Percentiles rank a stretch among this genome's conserved stretches.
phyloP scores from a whole-genome alignment of 92 coral and sea anemone species.

The Siderastrea radians region DNA sequence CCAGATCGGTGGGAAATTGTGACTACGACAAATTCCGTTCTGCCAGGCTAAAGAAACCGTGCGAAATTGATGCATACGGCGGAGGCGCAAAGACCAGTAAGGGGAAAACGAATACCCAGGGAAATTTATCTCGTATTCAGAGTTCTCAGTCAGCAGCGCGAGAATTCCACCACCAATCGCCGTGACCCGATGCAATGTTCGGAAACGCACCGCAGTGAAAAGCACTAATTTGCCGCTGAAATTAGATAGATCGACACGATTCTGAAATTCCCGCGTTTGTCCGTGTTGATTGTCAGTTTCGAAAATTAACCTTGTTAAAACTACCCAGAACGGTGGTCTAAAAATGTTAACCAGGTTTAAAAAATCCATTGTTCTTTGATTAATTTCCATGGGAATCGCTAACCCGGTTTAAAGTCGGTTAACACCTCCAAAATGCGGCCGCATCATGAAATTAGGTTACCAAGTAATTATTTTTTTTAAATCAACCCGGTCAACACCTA shows the following conservation, averaged over 20 bases:
- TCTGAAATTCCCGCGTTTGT: background rate
- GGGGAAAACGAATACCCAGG: background rate
- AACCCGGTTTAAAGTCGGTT: slow-evolving; percentile 10
- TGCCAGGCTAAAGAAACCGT: background rate
- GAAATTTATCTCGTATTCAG: too few relatives aligned
- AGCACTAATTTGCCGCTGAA: background rate
- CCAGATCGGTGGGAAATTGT: background rate
- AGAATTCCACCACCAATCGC: too few relatives aligned
- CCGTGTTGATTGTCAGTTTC: slow-evolving; percentile 11
- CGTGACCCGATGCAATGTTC: background rate
- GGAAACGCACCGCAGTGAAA: background rate
- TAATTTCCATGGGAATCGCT: slow-evolving; percentile 17
- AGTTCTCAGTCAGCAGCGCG: too few relatives aligned
- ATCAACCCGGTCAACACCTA: slow-evolving; percentile 31
- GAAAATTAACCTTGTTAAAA: background rate
- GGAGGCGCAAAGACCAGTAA: background rate
- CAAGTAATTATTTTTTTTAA: slow-evolving; percentile 9
- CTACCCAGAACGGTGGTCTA: slow-evolving; percentile 12
- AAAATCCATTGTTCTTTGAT: slow-evolving; percentile 21
- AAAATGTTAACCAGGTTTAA: slow-evolving; percentile 7
- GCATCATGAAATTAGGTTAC: slow-evolving; percentile 11
- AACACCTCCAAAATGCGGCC: slow-evolving; percentile 12
- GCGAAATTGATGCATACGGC: slow-evolving; percentile 1
- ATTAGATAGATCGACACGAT: background rate
- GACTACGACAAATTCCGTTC: background rate